These are phyloP conservation scores for Cyanistes caeruleus DNA, from an alignment of 2,113 vertebrate species.

Conservation along the genomic window DNA sequence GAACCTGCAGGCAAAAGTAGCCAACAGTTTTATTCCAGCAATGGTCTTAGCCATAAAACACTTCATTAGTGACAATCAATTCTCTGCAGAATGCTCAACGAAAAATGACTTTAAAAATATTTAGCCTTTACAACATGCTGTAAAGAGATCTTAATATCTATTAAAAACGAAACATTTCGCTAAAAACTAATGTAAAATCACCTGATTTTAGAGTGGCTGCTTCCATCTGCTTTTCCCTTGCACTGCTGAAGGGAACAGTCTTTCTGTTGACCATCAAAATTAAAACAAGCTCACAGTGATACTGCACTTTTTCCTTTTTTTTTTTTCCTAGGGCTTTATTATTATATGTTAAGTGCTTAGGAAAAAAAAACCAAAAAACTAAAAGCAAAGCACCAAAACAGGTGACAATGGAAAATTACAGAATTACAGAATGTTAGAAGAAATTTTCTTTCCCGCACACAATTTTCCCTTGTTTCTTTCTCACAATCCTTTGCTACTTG, in stretches of 20 bases:
- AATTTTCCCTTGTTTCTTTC: background rate
- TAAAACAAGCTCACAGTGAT: background rate
- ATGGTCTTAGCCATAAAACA: background rate
- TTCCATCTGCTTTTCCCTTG: background rate
- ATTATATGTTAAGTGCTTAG: background rate
- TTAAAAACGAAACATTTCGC: background rate
- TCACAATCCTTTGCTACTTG: background rate
- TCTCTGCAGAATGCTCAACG: background rate
- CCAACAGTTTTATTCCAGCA: background rate
- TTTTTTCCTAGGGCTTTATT: background rate
- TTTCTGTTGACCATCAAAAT: background rate
- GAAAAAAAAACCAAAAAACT: background rate
- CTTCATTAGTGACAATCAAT: background rate
- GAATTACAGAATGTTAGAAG: background rate
- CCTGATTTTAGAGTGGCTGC: background rate
- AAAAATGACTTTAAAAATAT: background rate
- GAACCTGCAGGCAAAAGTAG: conserved; percentile 26
- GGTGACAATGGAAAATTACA: background rate
- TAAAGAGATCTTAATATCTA: background rate
- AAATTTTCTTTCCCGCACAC: background rate
- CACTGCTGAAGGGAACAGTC: background rate
- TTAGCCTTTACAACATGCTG: background rate
- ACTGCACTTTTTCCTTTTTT: background rate
- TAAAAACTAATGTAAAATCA: background rate
- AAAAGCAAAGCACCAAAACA: background rate